These are phyloP conservation scores for Trogon surrucura DNA, from an alignment of 2,113 vertebrate species.

Conservation along the genomic window DNA sequence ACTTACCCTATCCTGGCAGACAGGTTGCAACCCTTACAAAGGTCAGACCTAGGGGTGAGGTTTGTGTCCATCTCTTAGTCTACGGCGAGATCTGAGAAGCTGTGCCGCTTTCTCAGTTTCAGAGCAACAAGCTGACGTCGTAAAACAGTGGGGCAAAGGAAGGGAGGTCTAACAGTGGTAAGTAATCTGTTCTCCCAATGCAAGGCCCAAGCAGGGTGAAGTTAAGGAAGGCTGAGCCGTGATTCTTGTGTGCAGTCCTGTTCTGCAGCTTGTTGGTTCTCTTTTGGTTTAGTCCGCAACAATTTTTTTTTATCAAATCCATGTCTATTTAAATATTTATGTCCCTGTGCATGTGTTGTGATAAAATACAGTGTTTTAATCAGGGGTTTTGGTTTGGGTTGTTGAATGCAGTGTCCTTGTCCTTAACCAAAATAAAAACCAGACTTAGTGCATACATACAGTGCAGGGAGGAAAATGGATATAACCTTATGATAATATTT, in stretches of 20 bases:
- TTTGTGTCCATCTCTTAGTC: neutral
- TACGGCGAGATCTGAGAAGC: neutral
- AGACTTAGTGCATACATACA: neutral
- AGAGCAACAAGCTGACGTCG: neutral
- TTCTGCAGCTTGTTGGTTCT: conserved; percentile 6
- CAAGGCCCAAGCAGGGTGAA: neutral
- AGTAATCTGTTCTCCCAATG: neutral
- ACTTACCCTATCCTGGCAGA: neutral
- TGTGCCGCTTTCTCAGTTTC: neutral
- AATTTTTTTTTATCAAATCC: conserved; percentile 64
- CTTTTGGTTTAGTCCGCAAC: conserved; percentile 30
- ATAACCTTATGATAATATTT: conserved; percentile 1
- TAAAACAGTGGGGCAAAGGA: neutral
- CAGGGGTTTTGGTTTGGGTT: conserved; percentile 21
- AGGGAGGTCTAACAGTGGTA: neutral
- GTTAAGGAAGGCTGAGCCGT: neutral
- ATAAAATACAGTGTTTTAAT: conserved; percentile 64
- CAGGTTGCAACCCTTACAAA: conserved; percentile 1
- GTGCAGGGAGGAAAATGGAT: neutral
- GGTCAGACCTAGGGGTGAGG: neutral
- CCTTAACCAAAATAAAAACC: conserved; percentile 64
- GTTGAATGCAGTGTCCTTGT: conserved; percentile 51
- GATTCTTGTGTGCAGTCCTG: neutral
- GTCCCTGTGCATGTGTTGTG: conserved; percentile 7
- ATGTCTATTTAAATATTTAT: conserved; percentile 65